Evolutionary conservation across 30 jellyfish, hydroid and myxozoan species (phyloP), one percentile per base, ranked within the genome.

Genomic region (Sanderia malayensis): DNA sequence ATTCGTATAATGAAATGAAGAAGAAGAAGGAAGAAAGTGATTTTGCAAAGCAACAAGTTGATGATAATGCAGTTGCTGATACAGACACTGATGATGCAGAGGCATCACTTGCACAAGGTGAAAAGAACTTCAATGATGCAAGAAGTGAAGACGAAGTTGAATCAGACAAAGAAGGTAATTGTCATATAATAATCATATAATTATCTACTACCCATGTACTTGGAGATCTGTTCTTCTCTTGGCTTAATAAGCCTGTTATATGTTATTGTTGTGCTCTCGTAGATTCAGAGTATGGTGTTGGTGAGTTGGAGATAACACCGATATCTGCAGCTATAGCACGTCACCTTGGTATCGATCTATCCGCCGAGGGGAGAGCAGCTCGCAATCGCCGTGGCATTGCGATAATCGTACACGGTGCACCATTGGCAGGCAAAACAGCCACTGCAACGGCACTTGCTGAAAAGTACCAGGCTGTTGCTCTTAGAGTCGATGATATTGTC

Each of bases 281-380:
- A 67, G 79, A 61, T 15, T 61, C 92, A 28, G 98, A 83, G 25
- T 65, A 45, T 13, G 85, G 94, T 55, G 99, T 86, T 61, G 99
- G 99, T 58, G 96, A 93, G 44, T 84, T 93, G 57, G 99, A 93
- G 31, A 80, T 93, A 22, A 93, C 99, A 4, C 99, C 99, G 25
- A 96, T 86, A 17, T 80, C 99, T 1, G 96, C 99, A 21, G 99
- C 99, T 10, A 93, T 93, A 20, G 99, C 99, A 23, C 59, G 96
- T 3, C 88, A 93, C 27, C 95, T 93, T 31, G 99, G 99, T 53
- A 93, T 93, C 55, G 96, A 93, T 69, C 26, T 93, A 41, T 71
- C 95, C 11, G 80, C 88, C 1, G 99, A 93, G 52, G 96, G 96
- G n/a, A 93, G 79, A 52, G 98, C 98, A 10, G 96, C 99, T 28